phyloP scores from a whole-genome alignment of 2,888 invertebrate genomes.

The Shargacucullia verbasci region DNA sequence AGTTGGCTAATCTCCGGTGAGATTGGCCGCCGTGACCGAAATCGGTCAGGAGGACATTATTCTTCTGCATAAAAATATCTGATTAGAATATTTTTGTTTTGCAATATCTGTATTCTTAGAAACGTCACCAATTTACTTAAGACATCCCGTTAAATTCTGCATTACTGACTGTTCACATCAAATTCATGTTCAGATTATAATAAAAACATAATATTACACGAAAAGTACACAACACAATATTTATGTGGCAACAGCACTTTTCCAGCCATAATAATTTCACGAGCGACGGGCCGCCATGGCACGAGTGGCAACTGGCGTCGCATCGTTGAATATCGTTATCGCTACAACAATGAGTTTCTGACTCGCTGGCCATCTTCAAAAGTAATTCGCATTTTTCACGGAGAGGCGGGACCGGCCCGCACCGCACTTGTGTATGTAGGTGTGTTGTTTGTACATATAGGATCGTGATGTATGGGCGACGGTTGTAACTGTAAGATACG shows the following conservation, averaged over 20 bases:
- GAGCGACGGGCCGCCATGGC: slow-evolving; percentile 59
- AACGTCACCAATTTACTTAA: too few species aligned
- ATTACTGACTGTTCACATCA: too few species aligned
- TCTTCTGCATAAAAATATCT: too few species aligned
- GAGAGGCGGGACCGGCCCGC: slow-evolving; percentile 55
- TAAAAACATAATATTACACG: slow-evolving; percentile 15
- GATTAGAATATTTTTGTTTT: too few species aligned
- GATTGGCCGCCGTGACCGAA: too few species aligned
- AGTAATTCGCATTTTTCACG: slow-evolving; percentile 82
- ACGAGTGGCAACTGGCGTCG: slow-evolving; percentile 68
- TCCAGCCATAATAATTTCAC: slow-evolving; percentile 81
- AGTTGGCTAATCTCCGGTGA: too few species aligned
- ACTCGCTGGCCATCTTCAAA: slow-evolving; percentile 82
- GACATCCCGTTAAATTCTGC: too few species aligned
- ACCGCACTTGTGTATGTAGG: slow-evolving; percentile 26
- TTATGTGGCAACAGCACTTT: slow-evolving; percentile 63
- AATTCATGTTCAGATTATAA: neutral
- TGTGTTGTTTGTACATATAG: slow-evolving; percentile 12
- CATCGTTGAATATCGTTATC: slow-evolving; percentile 77
- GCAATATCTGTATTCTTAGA: too few species aligned
- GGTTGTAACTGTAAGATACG: too few species aligned
- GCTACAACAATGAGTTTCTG: slow-evolving; percentile 86
- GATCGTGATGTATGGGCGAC: slow-evolving; percentile 32
- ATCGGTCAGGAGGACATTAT: too few species aligned
- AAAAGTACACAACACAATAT: slow-evolving; percentile 41